Evolutionary conservation across 2,113 vertebrate species (phyloP), one percentile per base, ranked within the genome.

Genomic region (Merops nubicus): DNA sequence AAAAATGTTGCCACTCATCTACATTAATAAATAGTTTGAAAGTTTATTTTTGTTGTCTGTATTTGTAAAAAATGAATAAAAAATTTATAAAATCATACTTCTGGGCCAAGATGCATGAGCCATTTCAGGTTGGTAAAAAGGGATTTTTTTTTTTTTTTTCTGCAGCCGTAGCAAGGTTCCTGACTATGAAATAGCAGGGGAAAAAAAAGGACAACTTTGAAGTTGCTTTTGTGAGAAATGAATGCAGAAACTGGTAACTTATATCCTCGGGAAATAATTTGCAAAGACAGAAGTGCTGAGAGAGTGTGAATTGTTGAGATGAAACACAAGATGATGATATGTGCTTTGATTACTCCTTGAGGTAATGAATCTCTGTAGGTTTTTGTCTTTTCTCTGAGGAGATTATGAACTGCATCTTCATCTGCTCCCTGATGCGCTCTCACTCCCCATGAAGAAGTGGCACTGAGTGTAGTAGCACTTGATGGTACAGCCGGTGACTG

Each of bases 211-310:
- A n/a, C 33, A 85, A 94, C 72, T 91, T 90, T 19, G 14, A 90
- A 83, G 75, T 22, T 38, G 53, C 56, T 94, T 93, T 88, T 93
- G 50, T 85, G 59, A 85, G 77, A 88, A 88, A 88, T 15, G 57
- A 77, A 79, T 83, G 38, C 67, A 77, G 59, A 91, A 88, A 54
- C 59, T 4, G 26, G 29, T 63, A 93, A 94, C 47, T 83, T 96
- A 59, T 4, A 84, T 88, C 82, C 85, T 67, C 33, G 31, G 84
- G 85, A 91, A 95, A 73, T 38, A 77, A 90, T 89, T 57, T 83
- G 36, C 26, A 48, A 74, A 77, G 59, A 68, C 40, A 74, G 74
- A 91, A 95, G 57, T 10, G 47, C 54, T 0, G 2, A 60, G 40
- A 86, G 51, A n/a, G n/a, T 53, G 64, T 78, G 79, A 94, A 54